These are phyloP conservation scores for Microtus richardsoni DNA, from an alignment of 2,113 vertebrate species.

Conservation along the genomic window DNA sequence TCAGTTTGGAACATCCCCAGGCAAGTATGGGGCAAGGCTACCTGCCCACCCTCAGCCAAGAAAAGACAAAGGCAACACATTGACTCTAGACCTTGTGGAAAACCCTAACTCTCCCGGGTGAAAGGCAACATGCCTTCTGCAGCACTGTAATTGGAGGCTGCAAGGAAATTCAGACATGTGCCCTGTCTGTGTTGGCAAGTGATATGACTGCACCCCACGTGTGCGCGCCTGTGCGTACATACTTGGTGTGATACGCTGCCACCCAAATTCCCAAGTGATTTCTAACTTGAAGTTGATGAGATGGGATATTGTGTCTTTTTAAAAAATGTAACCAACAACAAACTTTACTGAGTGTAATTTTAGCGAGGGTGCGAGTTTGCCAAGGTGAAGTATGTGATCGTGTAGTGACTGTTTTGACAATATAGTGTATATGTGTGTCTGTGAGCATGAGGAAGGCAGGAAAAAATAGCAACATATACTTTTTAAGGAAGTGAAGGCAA, in stretches of 20 bases:
- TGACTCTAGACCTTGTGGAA: conserved; percentile 33
- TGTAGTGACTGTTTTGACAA: conserved; percentile 73
- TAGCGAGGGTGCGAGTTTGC: conserved; percentile 55
- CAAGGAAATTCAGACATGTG: conserved; percentile 53
- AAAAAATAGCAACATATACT: neutral
- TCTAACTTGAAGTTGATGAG: conserved; percentile 72
- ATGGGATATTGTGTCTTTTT: conserved; percentile 63
- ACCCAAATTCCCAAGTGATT: conserved; percentile 48
- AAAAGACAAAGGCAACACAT: neutral
- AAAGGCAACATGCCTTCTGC: neutral
- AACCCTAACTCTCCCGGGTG: neutral
- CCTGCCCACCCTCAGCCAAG: conserved; percentile 11
- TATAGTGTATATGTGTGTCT: conserved; percentile 42
- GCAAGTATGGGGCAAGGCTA: neutral
- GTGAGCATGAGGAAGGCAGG: conserved; percentile 7
- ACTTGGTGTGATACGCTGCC: neutral
- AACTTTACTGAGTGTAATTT: conserved; percentile 72
- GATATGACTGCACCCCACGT: conserved; percentile 60
- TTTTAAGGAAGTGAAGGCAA: conserved; percentile 5
- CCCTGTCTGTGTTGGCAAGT: conserved; percentile 69
- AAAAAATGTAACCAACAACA: conserved; percentile 62
- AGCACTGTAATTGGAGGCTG: conserved; percentile 45
- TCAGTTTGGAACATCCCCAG: conserved; percentile 1
- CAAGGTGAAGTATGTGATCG: conserved; percentile 64
- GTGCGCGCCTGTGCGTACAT: fast-evolving